Evolutionary conservation across 1,140 invertebrate genomes (phyloP).

Genomic region (Popillia japonica): DNA sequence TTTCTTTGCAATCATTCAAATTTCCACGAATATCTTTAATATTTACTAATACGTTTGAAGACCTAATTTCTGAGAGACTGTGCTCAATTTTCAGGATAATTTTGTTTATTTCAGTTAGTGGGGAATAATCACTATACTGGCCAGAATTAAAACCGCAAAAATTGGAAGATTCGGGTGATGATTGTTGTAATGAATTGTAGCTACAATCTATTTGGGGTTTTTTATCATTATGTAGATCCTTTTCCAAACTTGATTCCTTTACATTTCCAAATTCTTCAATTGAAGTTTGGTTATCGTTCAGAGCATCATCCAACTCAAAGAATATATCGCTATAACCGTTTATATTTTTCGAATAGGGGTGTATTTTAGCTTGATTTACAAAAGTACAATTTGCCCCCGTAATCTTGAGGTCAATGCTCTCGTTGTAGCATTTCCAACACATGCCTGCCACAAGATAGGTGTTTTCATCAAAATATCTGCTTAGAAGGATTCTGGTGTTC

Average conservation of each 20-base stretch:
- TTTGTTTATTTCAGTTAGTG: background rate
- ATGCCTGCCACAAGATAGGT: conserved; percentile 43
- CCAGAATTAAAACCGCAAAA: background rate
- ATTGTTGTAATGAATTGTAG: too few relatives aligned
- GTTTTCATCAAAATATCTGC: conserved; percentile 46
- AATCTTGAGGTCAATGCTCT: conserved; percentile 45
- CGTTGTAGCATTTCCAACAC: conserved; percentile 46
- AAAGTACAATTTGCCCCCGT: conserved; percentile 43
- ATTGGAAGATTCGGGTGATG: too few relatives aligned
- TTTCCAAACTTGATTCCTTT: background rate
- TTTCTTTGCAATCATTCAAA: background rate
- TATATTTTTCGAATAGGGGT: background rate
- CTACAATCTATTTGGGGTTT: too few relatives aligned
- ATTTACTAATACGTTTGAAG: too few relatives aligned
- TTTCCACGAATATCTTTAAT: background rate
- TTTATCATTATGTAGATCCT: background rate
- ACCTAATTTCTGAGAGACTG: background rate
- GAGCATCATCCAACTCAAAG: background rate
- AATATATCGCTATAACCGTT: background rate
- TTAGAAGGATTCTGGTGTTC: background rate
- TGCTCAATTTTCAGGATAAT: background rate
- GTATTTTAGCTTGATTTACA: conserved; percentile 1
- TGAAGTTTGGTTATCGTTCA: background rate
- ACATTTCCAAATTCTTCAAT: background rate
- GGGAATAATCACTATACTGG: background rate